A percentile compares a stretch with the other conserved stretches of the same genome.
Evolutionary conservation across 2,113 vertebrate genomes (phyloP).

Genomic region (Plectropomus leopardus): DNA sequence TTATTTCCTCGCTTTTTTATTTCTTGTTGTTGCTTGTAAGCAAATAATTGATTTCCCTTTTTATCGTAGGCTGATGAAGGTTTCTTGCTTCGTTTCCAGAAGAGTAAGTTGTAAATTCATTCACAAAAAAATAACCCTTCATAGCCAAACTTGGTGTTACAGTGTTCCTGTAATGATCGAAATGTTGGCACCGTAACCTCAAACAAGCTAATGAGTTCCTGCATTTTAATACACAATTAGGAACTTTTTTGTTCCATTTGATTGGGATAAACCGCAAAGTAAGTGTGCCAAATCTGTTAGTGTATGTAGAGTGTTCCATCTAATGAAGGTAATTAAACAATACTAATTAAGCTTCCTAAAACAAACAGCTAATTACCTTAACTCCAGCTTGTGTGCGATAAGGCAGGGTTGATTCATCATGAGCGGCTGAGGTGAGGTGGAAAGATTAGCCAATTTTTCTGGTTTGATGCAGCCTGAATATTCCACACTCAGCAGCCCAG

Average conservation of each 20-base stretch:
- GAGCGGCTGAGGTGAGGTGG: constrained; percentile 51
- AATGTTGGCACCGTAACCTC: constrained; percentile 7
- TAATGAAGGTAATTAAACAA: constrained; percentile 81
- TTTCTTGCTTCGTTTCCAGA: constrained; percentile 23
- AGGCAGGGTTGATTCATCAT: constrained; percentile 53
- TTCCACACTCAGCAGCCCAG: constrained; percentile 57
- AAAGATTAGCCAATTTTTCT: constrained; percentile 52
- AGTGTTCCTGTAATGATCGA: constrained; percentile 4
- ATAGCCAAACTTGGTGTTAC: neutral
- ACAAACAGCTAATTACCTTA: constrained; percentile 76
- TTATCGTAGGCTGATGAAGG: constrained; percentile 42
- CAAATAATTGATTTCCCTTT: constrained; percentile 51
- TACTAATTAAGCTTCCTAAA: constrained; percentile 71
- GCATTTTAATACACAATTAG: neutral
- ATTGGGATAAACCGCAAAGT: constrained; percentile 50
- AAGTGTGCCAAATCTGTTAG: constrained; percentile 49
- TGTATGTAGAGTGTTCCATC: constrained; percentile 63
- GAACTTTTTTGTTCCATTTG: constrained; percentile 24
- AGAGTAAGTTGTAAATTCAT: constrained; percentile 1
- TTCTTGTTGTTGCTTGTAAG: constrained; percentile 28
- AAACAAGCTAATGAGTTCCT: constrained; percentile 22
- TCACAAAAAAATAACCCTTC: neutral
- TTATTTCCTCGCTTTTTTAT: neutral
- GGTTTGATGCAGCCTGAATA: constrained; percentile 57
- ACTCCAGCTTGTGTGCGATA: constrained; percentile 58